phyloP scores from a whole-genome alignment of 2,113 vertebrate genomes.

The Myiagra hebetior region DNA sequence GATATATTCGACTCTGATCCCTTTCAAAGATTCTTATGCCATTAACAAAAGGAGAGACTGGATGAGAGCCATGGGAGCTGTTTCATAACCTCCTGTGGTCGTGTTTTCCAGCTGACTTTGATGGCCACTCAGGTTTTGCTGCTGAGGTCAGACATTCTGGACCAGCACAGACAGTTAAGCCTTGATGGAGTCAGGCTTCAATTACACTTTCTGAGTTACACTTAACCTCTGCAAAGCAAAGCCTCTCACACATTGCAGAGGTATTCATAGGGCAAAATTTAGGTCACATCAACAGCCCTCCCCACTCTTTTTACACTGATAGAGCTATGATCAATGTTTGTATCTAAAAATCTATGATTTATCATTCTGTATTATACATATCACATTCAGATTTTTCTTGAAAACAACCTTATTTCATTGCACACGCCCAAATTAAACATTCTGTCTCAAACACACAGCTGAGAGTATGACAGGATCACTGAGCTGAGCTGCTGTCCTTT shows the following conservation, averaged over 20 bases:
- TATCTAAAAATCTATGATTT: background rate
- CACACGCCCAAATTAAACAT: background rate
- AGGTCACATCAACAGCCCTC: background rate
- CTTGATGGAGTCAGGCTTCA: background rate
- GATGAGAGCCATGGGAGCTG: background rate
- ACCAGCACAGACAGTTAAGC: background rate
- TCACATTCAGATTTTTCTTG: background rate
- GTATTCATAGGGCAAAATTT: background rate
- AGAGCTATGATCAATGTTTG: background rate
- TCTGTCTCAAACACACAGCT: background rate
- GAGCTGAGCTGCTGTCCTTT: background rate
- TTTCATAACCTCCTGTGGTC: slow-evolving; percentile 37
- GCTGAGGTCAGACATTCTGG: background rate
- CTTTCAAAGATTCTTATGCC: background rate
- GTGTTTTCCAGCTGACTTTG: slow-evolving; percentile 22
- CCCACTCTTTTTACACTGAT: background rate
- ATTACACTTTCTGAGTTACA: background rate
- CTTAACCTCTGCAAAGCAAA: background rate
- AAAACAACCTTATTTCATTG: background rate
- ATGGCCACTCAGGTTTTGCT: background rate
- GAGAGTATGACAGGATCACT: background rate
- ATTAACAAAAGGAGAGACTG: background rate
- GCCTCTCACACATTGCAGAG: background rate
- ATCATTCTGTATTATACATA: background rate
- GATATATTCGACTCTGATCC: background rate